Conservation (phyloP, 1,140 invertebrate genomes). For the Aphaenogaster ashmeadi region DNA sequence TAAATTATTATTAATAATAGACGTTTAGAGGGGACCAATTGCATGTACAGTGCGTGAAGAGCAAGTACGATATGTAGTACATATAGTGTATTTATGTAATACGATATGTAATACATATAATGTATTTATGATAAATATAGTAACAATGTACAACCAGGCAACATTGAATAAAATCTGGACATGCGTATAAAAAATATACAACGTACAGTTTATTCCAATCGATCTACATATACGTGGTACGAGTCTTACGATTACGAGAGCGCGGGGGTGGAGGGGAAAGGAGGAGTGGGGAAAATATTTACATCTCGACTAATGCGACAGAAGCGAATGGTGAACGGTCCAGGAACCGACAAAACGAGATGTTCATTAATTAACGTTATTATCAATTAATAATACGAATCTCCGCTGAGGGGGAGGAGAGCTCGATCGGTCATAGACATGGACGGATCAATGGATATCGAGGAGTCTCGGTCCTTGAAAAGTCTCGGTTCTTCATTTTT, state of each 20-base stretch:
- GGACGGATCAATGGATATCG: constrained; percentile 28
- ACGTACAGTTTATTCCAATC: constrained; percentile 83
- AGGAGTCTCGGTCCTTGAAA: constrained; percentile 20
- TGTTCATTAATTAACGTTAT: constrained; percentile 44
- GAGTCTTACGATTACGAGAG: constrained; percentile 74
- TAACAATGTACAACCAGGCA: constrained; percentile 65
- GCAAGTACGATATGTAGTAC: constrained; percentile 46
- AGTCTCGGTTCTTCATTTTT: background rate
- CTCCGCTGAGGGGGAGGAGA: background rate
- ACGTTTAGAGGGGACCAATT: constrained; percentile 35
- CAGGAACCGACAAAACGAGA: constrained; percentile 43
- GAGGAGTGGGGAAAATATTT: constrained; percentile 80
- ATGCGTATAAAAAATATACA: constrained; percentile 84
- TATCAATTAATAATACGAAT: constrained; percentile 20
- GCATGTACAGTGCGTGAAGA: constrained; percentile 24
- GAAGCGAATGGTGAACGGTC: constrained; percentile 65
- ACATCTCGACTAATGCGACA: constrained; percentile 82
- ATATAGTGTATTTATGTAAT: constrained; percentile 48
- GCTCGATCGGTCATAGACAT: constrained; percentile 14
- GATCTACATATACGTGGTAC: constrained; percentile 77
- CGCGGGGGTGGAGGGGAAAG: constrained; percentile 54
- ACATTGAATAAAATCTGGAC: constrained; percentile 69
- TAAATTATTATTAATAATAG: constrained; percentile 53
- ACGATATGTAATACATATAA: constrained; percentile 54
- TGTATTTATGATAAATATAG: constrained; percentile 54